Evolutionary conservation across 2,888 invertebrate species (phyloP).

Genomic region (Conistra vaccinii): DNA sequence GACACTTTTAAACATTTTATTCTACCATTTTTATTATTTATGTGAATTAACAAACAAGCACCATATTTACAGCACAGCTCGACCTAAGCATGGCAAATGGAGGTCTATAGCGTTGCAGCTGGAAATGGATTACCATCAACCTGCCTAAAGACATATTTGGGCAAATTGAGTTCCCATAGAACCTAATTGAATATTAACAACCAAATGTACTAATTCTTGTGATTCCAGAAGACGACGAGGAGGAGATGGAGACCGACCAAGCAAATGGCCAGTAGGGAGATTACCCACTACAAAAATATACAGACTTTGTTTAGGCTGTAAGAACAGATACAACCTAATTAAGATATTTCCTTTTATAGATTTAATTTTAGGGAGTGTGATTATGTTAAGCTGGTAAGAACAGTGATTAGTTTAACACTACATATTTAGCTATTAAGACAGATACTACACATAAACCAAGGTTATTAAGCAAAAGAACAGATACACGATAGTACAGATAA

Average conservation of each 20-base stretch:
- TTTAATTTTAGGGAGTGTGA: constrained; percentile 43
- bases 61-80: constrained; percentile 29
- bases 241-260: constrained; percentile 88
- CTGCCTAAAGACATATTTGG: background rate
- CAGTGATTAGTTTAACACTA: constrained; percentile 68
- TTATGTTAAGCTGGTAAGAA: constrained; percentile 80
- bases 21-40: background rate
- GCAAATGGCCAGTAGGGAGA: constrained; percentile 79
- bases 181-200: constrained; percentile 18
- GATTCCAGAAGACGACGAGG: constrained; percentile 88
- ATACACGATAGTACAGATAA: constrained; percentile 56
- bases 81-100: constrained; percentile 8
- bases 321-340: constrained; percentile 73
- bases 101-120: background rate
- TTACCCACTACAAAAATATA: constrained; percentile 69
- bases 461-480: constrained; percentile 72
- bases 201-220: constrained; percentile 60
- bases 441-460: constrained; percentile 78
- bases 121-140: constrained; percentile 7
- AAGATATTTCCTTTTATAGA: constrained; percentile 36
- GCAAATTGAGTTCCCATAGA: background rate
- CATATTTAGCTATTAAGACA: constrained; percentile 70
- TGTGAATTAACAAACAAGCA: background rate
- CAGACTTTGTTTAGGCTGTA: constrained; percentile 68
- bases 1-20: background rate